A percentile compares a stretch with the other conserved stretches of the same genome.
phyloP scores from a whole-genome alignment of 2,797 vertebrate species.

The Spheniscus humboldti region DNA sequence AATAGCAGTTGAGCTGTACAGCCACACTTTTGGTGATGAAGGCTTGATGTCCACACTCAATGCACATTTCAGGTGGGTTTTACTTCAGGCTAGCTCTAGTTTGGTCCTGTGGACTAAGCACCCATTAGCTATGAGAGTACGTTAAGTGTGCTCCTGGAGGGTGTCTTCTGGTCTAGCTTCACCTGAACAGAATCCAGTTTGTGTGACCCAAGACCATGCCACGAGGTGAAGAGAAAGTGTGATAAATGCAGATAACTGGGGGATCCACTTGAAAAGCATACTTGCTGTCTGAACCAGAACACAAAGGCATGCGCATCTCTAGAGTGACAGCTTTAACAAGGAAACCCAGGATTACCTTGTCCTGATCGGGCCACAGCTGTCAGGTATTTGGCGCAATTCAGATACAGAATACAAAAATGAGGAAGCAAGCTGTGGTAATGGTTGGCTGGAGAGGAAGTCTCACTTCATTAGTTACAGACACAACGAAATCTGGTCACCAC shows the following conservation, averaged over 20 bases:
- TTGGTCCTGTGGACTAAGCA: not conserved
- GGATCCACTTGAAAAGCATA: not conserved
- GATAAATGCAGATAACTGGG: not conserved
- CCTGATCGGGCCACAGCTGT: not conserved
- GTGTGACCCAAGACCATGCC: not conserved
- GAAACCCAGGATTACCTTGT: not conserved
- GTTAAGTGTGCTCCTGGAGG: not conserved
- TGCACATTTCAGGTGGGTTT: not conserved
- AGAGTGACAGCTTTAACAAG: not conserved
- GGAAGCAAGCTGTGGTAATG: not conserved
- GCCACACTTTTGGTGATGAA: not conserved
- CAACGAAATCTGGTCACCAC: not conserved
- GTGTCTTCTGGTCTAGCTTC: not conserved
- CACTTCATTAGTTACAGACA: not conserved
- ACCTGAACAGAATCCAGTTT: not conserved
- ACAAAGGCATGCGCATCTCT: fast-evolving
- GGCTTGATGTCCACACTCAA: not conserved
- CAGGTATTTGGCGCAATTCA: not conserved
- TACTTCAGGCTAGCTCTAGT: not conserved
- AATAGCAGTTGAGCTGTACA: not conserved
- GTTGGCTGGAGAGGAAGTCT: not conserved
- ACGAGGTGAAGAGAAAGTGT: not conserved
- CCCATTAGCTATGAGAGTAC: not conserved
- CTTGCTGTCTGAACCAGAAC: not conserved
- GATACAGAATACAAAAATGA: not conserved